A percentile compares a stretch with the other conserved stretches of the same genome.
Evolutionary conservation across 2,888 invertebrate species (phyloP).

Genomic region (Malthinus seriepunctatus): DNA sequence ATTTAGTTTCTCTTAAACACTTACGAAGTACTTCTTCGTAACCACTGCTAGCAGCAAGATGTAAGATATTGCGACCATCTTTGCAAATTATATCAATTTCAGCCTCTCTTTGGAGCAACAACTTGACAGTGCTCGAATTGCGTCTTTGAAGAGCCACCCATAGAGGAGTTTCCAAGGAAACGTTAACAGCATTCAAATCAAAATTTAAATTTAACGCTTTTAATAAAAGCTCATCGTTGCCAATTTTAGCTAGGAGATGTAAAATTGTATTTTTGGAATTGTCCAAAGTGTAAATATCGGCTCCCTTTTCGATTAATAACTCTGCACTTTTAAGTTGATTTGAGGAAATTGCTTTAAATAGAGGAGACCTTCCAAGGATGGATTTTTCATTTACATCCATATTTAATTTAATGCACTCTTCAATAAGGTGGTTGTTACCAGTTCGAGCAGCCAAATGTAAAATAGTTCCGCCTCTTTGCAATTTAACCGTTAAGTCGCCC

Average conservation of each 20-base stretch:
- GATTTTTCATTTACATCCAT: background rate
- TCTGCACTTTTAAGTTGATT: background rate
- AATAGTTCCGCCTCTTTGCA: background rate
- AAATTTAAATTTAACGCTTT: background rate
- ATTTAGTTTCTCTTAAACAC: background rate
- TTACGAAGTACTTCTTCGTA: background rate
- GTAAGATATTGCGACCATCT: background rate
- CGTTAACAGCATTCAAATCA: background rate
- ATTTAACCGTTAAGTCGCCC: background rate
- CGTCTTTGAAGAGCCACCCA: background rate
- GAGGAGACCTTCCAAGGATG: background rate
- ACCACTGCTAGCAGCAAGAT: background rate
- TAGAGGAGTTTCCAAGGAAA: background rate
- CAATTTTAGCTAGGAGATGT: background rate
- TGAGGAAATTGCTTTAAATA: background rate
- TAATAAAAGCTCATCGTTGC: background rate
- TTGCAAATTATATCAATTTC: background rate
- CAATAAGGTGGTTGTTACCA: background rate
- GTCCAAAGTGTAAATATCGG: background rate
- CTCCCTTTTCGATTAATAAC: background rate
- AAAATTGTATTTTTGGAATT: background rate
- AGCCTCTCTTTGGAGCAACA: background rate
- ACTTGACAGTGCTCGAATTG: background rate
- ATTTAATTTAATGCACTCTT: background rate
- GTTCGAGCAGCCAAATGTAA: background rate